Conservation (phyloP, 2,888 invertebrate genomes). For the Luperina testacea region DNA sequence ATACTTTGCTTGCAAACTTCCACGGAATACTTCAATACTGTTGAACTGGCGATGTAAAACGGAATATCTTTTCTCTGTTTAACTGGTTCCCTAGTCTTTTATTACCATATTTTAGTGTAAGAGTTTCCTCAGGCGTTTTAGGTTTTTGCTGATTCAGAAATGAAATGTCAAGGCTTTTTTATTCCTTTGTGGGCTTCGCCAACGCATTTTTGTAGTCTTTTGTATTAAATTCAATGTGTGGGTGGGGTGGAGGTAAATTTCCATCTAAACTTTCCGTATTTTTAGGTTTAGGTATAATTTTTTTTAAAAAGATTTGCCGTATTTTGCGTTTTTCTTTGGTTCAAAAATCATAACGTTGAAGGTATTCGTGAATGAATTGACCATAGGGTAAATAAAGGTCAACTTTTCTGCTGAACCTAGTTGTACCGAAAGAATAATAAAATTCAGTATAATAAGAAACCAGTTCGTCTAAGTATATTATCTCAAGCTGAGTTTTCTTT, state of each 20-base stretch:
- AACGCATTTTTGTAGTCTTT: constrained; percentile 29
- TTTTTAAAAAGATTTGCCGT: constrained; percentile 5
- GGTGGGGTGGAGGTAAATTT: constrained; percentile 22
- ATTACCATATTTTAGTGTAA: constrained; percentile 62
- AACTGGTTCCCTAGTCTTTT: constrained; percentile 48
- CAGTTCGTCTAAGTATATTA: too few relatives aligned
- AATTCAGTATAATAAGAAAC: too few relatives aligned
- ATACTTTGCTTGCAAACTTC: constrained; percentile 46
- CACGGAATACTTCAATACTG: constrained; percentile 42
- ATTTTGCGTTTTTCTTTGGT: background rate
- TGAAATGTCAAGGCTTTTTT: constrained; percentile 51
- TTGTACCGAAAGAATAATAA: too few relatives aligned
- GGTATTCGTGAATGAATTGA: constrained; percentile 2
- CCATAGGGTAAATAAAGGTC: too few relatives aligned
- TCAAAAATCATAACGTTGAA: constrained; percentile 18
- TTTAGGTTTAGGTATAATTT: constrained; percentile 6
- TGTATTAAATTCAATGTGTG: constrained; percentile 45
- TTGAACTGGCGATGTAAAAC: constrained; percentile 52
- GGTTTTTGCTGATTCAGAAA: constrained; percentile 52
- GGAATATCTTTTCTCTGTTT: constrained; percentile 50
- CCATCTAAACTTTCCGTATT: constrained; percentile 27
- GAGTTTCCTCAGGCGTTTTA: constrained; percentile 46
- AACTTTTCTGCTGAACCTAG: too few relatives aligned
- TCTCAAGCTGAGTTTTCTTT: too few relatives aligned
- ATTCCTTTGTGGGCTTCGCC: constrained; percentile 33